phyloP scores from a whole-genome alignment of 1,140 invertebrate species.

The Aphidius ervi region DNA sequence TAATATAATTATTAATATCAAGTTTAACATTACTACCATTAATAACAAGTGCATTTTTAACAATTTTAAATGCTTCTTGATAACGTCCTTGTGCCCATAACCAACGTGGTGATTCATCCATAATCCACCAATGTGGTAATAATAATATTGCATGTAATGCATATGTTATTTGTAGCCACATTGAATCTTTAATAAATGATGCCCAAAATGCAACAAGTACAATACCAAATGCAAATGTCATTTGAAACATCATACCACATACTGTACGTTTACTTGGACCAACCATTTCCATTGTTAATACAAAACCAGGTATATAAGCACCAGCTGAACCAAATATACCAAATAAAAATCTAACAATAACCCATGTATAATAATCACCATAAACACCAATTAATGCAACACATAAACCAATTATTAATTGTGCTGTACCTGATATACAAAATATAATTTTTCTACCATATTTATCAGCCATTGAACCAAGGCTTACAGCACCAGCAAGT shows the following conservation, averaged over 20 bases:
- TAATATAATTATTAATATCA: conserved; percentile 57
- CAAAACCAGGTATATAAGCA: conserved; percentile 78
- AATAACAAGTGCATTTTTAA: conserved; percentile 66
- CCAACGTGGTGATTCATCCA: conserved; percentile 84
- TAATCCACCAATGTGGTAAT: conserved; percentile 77
- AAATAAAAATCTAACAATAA: conserved; percentile 67
- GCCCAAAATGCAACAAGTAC: conserved; percentile 81
- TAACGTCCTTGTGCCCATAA: conserved; percentile 73
- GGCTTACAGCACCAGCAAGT: conserved; percentile 74
- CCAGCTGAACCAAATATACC: conserved; percentile 81
- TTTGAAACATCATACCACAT: conserved; percentile 78
- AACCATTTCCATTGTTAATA: conserved; percentile 83
- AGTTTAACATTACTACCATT: conserved; percentile 62
- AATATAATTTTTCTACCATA: conserved; percentile 78
- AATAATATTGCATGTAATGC: conserved; percentile 71
- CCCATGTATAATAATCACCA: conserved; percentile 70
- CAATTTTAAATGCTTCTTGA: conserved; percentile 67
- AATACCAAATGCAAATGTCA: conserved; percentile 75
- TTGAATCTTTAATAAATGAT: conserved; percentile 70
- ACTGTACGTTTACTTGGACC: conserved; percentile 74
- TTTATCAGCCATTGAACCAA: conserved; percentile 85
- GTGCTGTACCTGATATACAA: conserved; percentile 68
- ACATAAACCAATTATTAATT: conserved; percentile 66
- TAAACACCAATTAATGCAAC: conserved; percentile 74
- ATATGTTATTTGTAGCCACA: conserved; percentile 73